Percentiles rank a stretch among this genome's conserved stretches.
These are phyloP conservation scores for Sylvia atricapilla DNA, from an alignment of 2,113 vertebrate species.

Conservation along the genomic window DNA sequence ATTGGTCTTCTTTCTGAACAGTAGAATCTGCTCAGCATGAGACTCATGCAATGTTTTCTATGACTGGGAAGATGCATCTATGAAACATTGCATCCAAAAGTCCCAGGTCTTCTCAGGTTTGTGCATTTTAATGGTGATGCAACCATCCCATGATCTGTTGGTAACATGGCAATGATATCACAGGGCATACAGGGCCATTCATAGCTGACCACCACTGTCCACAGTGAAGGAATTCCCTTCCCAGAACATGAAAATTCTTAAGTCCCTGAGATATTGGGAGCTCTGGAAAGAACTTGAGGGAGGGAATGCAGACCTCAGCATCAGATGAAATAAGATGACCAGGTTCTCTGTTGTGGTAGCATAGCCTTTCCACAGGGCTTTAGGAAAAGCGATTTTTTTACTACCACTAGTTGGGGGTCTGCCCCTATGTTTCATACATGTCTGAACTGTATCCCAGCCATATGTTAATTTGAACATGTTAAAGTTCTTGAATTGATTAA, in stretches of 20 bases:
- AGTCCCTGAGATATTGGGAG: background rate
- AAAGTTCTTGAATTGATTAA: constrained; percentile 71
- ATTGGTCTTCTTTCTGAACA: background rate
- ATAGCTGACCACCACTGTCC: background rate
- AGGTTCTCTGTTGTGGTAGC: background rate
- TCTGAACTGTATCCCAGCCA: constrained; percentile 67
- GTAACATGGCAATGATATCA: background rate
- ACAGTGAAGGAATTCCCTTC: background rate
- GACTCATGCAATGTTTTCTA: background rate
- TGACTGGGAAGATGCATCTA: background rate
- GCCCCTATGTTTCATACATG: constrained; percentile 54
- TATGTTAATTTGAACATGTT: constrained; percentile 69
- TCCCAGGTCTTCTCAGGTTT: background rate
- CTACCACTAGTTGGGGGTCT: background rate
- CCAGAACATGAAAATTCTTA: background rate
- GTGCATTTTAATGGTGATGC: background rate
- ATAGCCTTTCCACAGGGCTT: background rate
- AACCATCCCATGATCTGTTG: background rate
- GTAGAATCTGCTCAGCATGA: background rate
- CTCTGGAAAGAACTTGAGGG: background rate
- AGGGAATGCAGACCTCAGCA: background rate
- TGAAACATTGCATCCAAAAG: background rate
- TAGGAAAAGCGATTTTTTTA: background rate
- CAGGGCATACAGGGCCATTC: background rate
- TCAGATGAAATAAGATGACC: background rate